Evolutionary conservation across 1,140 invertebrate genomes (phyloP), one percentile per base, ranked within the genome.

Genomic region (Drosophila albomicans): DNA sequence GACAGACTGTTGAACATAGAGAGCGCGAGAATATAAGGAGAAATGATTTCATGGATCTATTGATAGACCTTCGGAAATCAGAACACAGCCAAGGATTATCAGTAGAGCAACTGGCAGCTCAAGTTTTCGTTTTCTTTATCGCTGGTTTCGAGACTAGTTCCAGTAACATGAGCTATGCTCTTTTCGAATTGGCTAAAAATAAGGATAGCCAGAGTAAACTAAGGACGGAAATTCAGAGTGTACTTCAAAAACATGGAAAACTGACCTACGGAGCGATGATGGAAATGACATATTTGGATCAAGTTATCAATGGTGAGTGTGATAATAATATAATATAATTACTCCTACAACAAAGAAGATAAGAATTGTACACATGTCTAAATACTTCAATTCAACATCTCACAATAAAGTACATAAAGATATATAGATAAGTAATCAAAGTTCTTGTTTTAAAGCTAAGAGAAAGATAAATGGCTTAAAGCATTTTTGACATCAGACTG

Each of bases 121-220:
- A 32, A 32, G 32, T 32, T 8, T 32, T 32, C 5, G 7, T 32
- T 32, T 8, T 32, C 32, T 32, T 90, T 80, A 54, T 94, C 0
- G 94, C 94, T 56, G 94, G 95, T n/a, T 95, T 93, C 72, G 95
- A 95, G 69, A 96, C 95, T 0, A 94, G 94, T 7, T 93, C 94
- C 7, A 93, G 93, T 49, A 84, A 94, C 1, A 86, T 95, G 43
- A 87, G 92, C 38, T 41, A 8, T n/a, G 38, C 10, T 3, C 38
- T 41, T 3, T 11, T 41, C 11, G 38, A 41, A 41, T 41, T 41
- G 10, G 38, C 38, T 11, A 41, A 41, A 4, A 8, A 41, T 41
- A 1, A 41, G 6, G 38, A 41, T 2, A n/a, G 8, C 10, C 38
- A 41, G 11, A 2, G 11, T 5, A 8, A 41, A 62, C 16, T 11